A percentile compares a stretch with the other conserved stretches of the same genome.
These are phyloP conservation scores for Halcyon chelicuti DNA, from an alignment of 2,797 vertebrate genomes.

Conservation along the genomic window DNA sequence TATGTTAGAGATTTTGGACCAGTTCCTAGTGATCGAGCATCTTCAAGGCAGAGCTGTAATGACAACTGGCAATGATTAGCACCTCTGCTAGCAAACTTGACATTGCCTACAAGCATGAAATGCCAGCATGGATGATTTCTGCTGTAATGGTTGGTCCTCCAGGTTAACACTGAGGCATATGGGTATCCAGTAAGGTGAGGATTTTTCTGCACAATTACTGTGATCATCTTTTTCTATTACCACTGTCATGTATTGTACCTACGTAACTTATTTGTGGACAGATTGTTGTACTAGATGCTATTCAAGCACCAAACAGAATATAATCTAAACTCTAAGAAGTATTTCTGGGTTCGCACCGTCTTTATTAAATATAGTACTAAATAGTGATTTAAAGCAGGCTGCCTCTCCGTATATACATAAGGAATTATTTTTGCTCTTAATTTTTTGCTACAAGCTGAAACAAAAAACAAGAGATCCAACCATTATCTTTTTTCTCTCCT, in stretches of 20 bases:
- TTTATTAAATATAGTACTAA: neutral
- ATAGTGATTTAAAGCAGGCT: neutral
- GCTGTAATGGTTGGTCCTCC: neutral
- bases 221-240: neutral
- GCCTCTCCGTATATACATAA: neutral
- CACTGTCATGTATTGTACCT: neutral
- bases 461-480: fast-evolving
- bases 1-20: slow-evolving; percentile 23
- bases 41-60: slow-evolving; percentile 42
- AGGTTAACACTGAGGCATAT: neutral
- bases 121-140: slow-evolving; percentile 1
- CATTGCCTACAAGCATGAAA: neutral
- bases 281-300: neutral
- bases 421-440: neutral
- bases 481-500: neutral
- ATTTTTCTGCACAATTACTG: neutral
- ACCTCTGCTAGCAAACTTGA: slow-evolving; percentile 37
- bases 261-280: neutral
- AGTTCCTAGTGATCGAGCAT: slow-evolving; percentile 38
- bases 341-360: neutral
- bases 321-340: neutral
- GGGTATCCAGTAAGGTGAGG: neutral
- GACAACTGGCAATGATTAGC: slow-evolving; percentile 67
- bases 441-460: neutral
- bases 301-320: neutral